Evolutionary conservation across 2,113 vertebrate genomes (phyloP).

Genomic region (Tamias sibiricus): DNA sequence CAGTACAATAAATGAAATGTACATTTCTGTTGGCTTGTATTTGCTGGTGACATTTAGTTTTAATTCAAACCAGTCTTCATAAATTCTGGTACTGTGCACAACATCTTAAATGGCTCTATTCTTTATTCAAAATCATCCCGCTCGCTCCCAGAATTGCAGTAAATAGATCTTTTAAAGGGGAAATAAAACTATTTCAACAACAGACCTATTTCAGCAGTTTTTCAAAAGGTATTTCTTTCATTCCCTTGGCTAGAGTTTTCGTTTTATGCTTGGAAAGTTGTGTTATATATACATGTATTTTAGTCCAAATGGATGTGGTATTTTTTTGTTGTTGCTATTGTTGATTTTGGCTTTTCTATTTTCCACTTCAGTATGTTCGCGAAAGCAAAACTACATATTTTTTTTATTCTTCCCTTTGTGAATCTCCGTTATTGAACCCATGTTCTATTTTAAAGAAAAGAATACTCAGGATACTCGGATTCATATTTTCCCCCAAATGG

Average conservation of each 20-base stretch:
- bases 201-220: slow-evolving; percentile 78
- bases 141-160: slow-evolving; percentile 73
- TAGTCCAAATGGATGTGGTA: slow-evolving; percentile 72
- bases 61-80: slow-evolving; percentile 72
- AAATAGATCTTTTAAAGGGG: slow-evolving; percentile 79
- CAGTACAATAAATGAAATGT: slow-evolving; percentile 66
- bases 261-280: slow-evolving; percentile 81
- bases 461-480: slow-evolving; percentile 9
- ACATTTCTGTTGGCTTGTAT: slow-evolving; percentile 67
- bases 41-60: slow-evolving; percentile 71
- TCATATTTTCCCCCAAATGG: background rate
- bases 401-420: slow-evolving; percentile 64
- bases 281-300: slow-evolving; percentile 79
- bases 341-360: slow-evolving; percentile 80
- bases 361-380: slow-evolving; percentile 80
- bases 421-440: slow-evolving; percentile 61
- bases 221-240: slow-evolving; percentile 80
- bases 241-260: slow-evolving; percentile 76
- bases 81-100: slow-evolving; percentile 62
- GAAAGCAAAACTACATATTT: slow-evolving; percentile 71
- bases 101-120: slow-evolving; percentile 75
- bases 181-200: slow-evolving; percentile 81
- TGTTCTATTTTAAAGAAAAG: slow-evolving; percentile 66
- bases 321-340: slow-evolving; percentile 73
- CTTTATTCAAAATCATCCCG: slow-evolving; percentile 79